Evolutionary conservation across 2,113 vertebrate genomes (phyloP), one percentile per base, ranked within the genome.

Genomic region (Leucopsar rothschildi): DNA sequence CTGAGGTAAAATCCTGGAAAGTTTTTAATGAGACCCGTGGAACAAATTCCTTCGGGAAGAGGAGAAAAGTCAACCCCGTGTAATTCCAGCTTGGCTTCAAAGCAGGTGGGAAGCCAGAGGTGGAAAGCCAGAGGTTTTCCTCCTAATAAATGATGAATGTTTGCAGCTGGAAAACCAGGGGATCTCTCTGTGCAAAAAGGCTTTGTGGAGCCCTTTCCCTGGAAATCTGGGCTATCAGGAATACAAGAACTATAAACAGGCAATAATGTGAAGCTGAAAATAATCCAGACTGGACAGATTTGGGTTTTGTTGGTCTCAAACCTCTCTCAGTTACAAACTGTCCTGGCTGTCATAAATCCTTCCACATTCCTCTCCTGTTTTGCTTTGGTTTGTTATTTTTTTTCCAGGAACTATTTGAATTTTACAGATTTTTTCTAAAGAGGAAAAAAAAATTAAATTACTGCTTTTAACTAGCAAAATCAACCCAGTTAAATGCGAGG

Each of bases 101-200:
- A 92, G 69, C 89, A 86, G 78, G 87, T 95, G 95, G 79, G 57
- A 94, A 93, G 61, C 39, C 55, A 16, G 70, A 72, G 70, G 56
- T 87, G 94, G 71, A 90, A 96, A 94, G 42, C 70, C 52, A 6
- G 64, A 80, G 68, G 57, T 88, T 94, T 92, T 75, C 83, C 81
- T 91, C 35, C 57, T 73, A 45, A 77, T 86, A 93, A 91, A 83
- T 0, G 0, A 8, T 29, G 88, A 96, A 20, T 24, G 7, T 70
- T 91, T 70, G 55, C 88, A 96, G 94, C 53, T 94, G 92, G 88
- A 86, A 88, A 93, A 55, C 17, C 14, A 9, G 71, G 64, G 82
- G 80, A 63, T 15, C 39, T 75, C 88, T 59, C 42, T 19, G 59
- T 45, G 85, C 39, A 11, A 82, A 78, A 56, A 81, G 56, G 23